Base-by-base conservation (phyloP, 1,140 invertebrate genomes). In the Drosophila tsacasi region DNA sequence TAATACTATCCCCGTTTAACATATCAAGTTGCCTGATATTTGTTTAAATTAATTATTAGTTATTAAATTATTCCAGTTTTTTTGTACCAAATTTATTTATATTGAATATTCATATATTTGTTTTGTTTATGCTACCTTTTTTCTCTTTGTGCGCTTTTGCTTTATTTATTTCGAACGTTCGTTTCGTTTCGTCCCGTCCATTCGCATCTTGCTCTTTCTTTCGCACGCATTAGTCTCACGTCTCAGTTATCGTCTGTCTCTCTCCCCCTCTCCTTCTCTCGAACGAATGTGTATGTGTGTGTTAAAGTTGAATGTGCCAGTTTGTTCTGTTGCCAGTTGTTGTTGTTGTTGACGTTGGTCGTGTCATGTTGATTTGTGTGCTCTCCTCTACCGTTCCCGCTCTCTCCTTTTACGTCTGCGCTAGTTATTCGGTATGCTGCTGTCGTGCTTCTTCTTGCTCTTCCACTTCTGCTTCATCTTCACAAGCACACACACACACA, bases 341-440 rank as follows among this genome's bases (percentile, higher is more conserved):
- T 55, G 66, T 73, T 87, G 84, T 66, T 84, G 77, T 89, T 87
- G 84, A 82, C 84, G 84, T 83, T 87, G 84, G 84, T 87, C 84
- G 84, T 89, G 84, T 90, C 85, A 90, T 89, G 85, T 89, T 87
- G 84, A 89, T 89, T 87, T 89, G 83, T 86, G 80, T 81, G 81
- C 77, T 78, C 60, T 76, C 58, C 66, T 39, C 52, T 39, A 23
- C 37, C 50, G 19, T 54, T 59, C 30, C 39, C 40, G 9, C 30
- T 49, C 42, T 65, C 66, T 42, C 68, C 76, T 78, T 68, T 67
- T 54, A 84, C 65, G 82, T 84, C 81, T 90, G 84, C 84, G 78
- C 81, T 84, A 84, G 81, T 89, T 89, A 89, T 89, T 89, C 64
- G 74, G 76, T 74, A 69, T 80, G 77, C 72, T 83, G 77, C 66